Conservation (phyloP, 2,113 vertebrate genomes). For the Odocoileus virginianus region DNA sequence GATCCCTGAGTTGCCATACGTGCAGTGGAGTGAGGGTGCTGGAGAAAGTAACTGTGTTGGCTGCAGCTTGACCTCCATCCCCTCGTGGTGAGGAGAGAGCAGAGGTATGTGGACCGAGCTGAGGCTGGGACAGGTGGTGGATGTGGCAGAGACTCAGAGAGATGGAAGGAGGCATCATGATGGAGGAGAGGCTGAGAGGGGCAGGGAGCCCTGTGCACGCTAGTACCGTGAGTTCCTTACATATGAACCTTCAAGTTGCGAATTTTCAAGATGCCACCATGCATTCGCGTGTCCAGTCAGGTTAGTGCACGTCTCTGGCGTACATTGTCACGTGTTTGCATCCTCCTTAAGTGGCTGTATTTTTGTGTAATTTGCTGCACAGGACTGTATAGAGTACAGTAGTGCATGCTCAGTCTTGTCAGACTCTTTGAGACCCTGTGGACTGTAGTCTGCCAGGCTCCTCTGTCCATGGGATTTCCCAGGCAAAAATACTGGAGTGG, state of each 20-base stretch:
- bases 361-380: neutral
- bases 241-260: neutral
- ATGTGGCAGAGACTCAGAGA: neutral
- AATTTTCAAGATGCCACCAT: neutral
- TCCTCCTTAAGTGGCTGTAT: neutral
- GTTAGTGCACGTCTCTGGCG: neutral
- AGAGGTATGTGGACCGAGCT: neutral
- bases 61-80: neutral
- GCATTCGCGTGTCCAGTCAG: accelerated
- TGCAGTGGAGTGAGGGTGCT: neutral
- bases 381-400: neutral
- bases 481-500: neutral
- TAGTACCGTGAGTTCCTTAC: neutral
- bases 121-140: neutral
- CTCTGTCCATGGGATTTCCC: neutral
- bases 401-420: neutral
- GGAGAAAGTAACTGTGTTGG: neutral
- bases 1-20: neutral
- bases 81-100: neutral
- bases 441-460: neutral
- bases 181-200: neutral
- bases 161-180: neutral
- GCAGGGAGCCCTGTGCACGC: neutral
- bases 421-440: neutral
- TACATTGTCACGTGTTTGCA: neutral